Evolutionary conservation across 1,140 invertebrate genomes (phyloP).

Genomic region (Drosophila tristis): DNA sequence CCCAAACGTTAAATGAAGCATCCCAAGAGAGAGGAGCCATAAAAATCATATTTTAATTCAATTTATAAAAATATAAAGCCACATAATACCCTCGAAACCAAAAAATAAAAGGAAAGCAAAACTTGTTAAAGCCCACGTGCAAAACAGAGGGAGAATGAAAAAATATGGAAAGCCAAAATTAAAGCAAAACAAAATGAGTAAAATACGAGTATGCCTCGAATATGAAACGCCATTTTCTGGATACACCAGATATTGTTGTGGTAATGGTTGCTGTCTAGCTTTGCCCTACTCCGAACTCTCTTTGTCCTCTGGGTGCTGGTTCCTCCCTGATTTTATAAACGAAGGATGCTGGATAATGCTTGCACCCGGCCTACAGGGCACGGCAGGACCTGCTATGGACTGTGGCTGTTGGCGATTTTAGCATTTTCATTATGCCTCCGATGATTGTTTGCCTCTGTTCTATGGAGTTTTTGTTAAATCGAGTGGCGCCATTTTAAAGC

Average conservation of each 20-base stretch:
- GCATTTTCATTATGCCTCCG: conserved; percentile 30
- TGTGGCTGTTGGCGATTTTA: conserved; percentile 19
- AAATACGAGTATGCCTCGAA: conserved; percentile 30
- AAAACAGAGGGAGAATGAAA: conserved; percentile 4
- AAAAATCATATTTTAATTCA: conserved; percentile 45
- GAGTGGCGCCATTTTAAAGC: conserved; percentile 68
- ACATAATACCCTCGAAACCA: conserved; percentile 22
- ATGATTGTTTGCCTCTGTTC: conserved; percentile 17
- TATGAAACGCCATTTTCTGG: conserved; percentile 49
- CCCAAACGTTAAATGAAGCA: conserved; percentile 19
- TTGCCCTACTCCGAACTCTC: conserved; percentile 9
- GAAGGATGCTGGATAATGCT: conserved; percentile 30
- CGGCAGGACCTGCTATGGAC: background rate
- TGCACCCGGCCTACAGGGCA: conserved; percentile 6
- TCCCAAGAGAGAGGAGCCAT: background rate
- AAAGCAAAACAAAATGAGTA: conserved; percentile 53
- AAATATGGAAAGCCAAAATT: conserved; percentile 47
- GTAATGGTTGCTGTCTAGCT: conserved; percentile 29
- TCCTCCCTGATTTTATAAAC: conserved; percentile 29
- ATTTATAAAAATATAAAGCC: conserved; percentile 42
- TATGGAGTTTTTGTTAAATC: conserved; percentile 50
- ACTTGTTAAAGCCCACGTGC: conserved; percentile 55
- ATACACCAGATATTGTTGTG: conserved; percentile 27
- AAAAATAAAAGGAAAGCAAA: conserved; percentile 32
- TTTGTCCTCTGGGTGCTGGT: conserved; percentile 10